Percentiles rank a stretch among this genome's conserved stretches.
These are phyloP conservation scores for Sarcophaga rosellei DNA, from an alignment of 2,888 invertebrate genomes.

Conservation along the genomic window DNA sequence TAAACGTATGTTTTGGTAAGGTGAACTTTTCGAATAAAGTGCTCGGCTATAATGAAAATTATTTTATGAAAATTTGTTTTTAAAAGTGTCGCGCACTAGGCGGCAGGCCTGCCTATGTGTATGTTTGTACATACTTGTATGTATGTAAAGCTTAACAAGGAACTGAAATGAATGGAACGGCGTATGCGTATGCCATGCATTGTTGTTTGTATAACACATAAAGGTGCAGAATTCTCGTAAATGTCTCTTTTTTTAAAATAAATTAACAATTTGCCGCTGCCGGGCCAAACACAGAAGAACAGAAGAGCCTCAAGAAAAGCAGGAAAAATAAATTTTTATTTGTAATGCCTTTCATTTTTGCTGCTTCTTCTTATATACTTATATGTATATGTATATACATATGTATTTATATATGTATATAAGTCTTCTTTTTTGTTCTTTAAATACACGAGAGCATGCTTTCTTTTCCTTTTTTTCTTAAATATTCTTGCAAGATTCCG, in stretches of 20 bases:
- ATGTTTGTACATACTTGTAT: too few relatives aligned
- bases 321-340: slow-evolving; percentile 53
- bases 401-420: too few relatives aligned
- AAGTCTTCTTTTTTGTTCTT: slow-evolving; percentile 18
- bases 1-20: slow-evolving; percentile 25
- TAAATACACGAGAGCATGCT: slow-evolving; percentile 13
- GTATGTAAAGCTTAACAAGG: slow-evolving; percentile 33
- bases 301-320: slow-evolving; percentile 28
- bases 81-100: slow-evolving; percentile 72
- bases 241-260: slow-evolving; percentile 32
- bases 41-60: slow-evolving; percentile 59
- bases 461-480: not conserved
- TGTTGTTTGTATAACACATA: not conserved
- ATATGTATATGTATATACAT: too few relatives aligned
- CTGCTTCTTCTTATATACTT: not conserved
- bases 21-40: slow-evolving; percentile 68
- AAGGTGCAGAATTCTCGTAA: slow-evolving; percentile 62
- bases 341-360: slow-evolving; percentile 27
- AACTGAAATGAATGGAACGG: slow-evolving; percentile 43
- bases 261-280: slow-evolving; percentile 42
- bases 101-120: not conserved
- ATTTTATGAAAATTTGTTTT: slow-evolving; percentile 42
- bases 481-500: slow-evolving; percentile 25
- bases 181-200: slow-evolving; percentile 15
- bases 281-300: not conserved